Base-by-base conservation (phyloP, 2,888 invertebrate genomes). In the Heliconius sara region DNA sequence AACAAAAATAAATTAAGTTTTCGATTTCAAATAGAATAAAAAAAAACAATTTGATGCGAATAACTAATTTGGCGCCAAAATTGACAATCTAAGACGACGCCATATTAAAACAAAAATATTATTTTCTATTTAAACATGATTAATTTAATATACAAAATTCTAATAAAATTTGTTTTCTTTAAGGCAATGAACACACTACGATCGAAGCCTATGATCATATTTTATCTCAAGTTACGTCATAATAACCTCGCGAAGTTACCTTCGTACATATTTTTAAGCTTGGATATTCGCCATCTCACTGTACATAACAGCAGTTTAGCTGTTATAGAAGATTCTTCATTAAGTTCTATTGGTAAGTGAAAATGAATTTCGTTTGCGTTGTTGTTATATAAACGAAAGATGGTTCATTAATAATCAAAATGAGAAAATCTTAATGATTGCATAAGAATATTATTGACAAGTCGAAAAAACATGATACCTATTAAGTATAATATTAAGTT, bases 271-370 rank as follows among this genome's bases (percentile, higher is more conserved):
- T 98, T 98, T 92, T 96, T 98, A 80, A 98, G 98, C 7, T 95
- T 98, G 88, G 98, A 98, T 88, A 98, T 98, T 85, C 97, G 97
- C 83, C 98, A 98, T 88, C 96, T 98, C 78, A 98, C 98, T 30
- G 98, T 98, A 79, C 98, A 98, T 90, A 98, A 98, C 92, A 98
- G 98, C 92, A 98, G 98, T 88, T 93, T 98, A 86, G 98, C 98
- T 43, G 97, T 97, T 76, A 97, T 98, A 81, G 98, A 98, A 89
- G 98, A 98, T 89, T 97, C 97, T 19, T 98, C 98, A 0, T 96
- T 99, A 76, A 98, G 98, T 89, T 98, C 98, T 65, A 97, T 98
- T 85, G 98, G 98, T 98, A 91, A 96, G 95, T 85, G 52, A 13
- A 16, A 7, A 73, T 39, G 6, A 10, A 52, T 30, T 22, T 1